Evolutionary conservation across 1,140 invertebrate species (phyloP).

Genomic region (Dendrolimus kikuchii): DNA sequence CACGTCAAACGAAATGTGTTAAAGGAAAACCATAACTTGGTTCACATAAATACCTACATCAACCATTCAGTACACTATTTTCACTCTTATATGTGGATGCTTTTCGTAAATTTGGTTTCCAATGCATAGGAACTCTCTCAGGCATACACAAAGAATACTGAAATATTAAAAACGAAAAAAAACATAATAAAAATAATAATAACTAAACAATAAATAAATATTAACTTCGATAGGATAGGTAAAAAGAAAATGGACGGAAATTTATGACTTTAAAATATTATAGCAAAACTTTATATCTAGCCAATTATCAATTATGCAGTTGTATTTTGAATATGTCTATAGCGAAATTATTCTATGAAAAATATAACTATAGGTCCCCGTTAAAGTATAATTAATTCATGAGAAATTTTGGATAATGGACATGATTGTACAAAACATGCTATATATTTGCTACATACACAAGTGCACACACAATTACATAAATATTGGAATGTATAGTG

Average conservation of each 20-base stretch:
- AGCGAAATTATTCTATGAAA: too few relatives aligned
- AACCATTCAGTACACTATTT: conserved; percentile 71
- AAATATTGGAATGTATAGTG: conserved; percentile 40
- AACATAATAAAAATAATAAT: conserved; percentile 67
- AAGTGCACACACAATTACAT: conserved; percentile 61
- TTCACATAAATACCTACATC: conserved; percentile 61
- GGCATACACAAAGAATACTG: conserved; percentile 73
- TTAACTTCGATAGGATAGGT: neutral
- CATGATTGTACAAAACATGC: conserved; percentile 58
- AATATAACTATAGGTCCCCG: too few relatives aligned
- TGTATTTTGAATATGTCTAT: too few relatives aligned
- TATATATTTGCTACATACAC: conserved; percentile 15
- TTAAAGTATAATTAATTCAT: neutral
- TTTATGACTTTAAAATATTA: too few relatives aligned
- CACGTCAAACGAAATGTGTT: conserved; percentile 40
- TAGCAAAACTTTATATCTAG: too few relatives aligned
- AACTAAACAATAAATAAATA: conserved; percentile 29
- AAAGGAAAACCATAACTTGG: conserved; percentile 36
- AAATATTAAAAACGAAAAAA: conserved; percentile 67
- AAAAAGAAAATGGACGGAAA: neutral
- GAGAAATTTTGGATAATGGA: conserved; percentile 10
- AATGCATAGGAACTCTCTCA: conserved; percentile 70
- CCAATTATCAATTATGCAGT: too few relatives aligned
- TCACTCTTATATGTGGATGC: conserved; percentile 68
- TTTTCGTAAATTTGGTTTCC: conserved; percentile 70